Conservation (phyloP, 2,113 vertebrate genomes). For the Malaclemys terrapin region DNA sequence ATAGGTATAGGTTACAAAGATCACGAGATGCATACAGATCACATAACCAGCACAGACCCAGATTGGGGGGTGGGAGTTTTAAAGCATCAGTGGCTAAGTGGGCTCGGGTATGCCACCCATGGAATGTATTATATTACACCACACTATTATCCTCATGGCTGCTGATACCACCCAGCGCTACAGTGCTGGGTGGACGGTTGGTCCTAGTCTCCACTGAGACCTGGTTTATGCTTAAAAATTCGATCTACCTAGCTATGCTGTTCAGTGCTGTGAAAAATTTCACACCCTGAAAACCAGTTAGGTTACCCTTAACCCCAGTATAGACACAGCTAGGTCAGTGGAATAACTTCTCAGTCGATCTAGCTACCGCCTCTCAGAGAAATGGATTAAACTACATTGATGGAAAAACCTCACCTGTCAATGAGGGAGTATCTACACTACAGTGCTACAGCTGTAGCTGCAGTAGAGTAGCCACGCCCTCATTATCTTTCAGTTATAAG, state of each 20-base stretch:
- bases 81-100: too few species aligned
- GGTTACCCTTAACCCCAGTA: neutral
- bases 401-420: too few species aligned
- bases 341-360: neutral
- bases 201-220: neutral
- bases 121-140: neutral
- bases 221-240: neutral
- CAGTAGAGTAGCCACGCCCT: neutral
- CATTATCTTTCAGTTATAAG: neutral
- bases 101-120: too few species aligned
- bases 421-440: too few species aligned
- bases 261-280: neutral
- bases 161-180: neutral
- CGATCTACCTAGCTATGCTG: neutral
- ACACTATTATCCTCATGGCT: accelerated
- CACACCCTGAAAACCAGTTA: neutral
- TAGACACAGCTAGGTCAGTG: neutral
- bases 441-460: neutral
- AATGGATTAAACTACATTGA: neutral
- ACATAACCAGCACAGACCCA: too few species aligned
- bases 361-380: neutral
- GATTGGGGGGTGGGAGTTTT: too few species aligned
- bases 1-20: too few species aligned
- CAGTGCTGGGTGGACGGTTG: neutral
- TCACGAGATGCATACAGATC: too few species aligned